phyloP scores from a whole-genome alignment of 2,888 invertebrate species.

The Drosophila barbarae region DNA sequence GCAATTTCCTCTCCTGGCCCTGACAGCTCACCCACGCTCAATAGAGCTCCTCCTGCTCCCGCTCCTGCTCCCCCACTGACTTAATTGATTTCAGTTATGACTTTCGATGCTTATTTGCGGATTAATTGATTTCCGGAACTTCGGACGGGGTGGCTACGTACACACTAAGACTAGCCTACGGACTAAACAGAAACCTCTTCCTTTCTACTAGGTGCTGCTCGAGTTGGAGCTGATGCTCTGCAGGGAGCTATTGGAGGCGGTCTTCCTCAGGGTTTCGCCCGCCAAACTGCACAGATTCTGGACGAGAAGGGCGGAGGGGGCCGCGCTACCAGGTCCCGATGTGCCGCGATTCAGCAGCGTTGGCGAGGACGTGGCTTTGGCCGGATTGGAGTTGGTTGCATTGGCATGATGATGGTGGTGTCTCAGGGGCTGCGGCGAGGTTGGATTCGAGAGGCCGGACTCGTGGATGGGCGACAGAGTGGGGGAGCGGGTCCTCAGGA shows the following conservation, averaged over 20 bases:
- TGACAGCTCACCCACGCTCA: slow-evolving; percentile 20
- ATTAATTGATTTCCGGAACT: slow-evolving; percentile 32
- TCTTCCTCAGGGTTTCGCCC: slow-evolving; percentile 59
- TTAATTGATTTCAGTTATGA: slow-evolving; percentile 42
- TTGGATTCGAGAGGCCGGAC: slow-evolving; percentile 86
- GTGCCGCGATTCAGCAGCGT: slow-evolving; percentile 28
- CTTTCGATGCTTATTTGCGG: slow-evolving; percentile 26
- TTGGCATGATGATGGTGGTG: slow-evolving; percentile 70
- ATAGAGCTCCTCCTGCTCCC: neutral
- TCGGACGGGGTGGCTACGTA: neutral
- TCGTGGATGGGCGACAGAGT: slow-evolving; percentile 86
- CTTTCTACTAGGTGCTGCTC: slow-evolving; percentile 67
- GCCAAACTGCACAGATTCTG: slow-evolving; percentile 56
- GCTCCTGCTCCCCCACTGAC: neutral
- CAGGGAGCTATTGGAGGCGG: slow-evolving; percentile 74
- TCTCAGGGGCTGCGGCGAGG: slow-evolving; percentile 82
- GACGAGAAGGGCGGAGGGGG: slow-evolving; percentile 72
- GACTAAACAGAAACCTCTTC: slow-evolving; percentile 60
- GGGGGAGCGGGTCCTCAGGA: slow-evolving; percentile 81
- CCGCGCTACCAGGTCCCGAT: slow-evolving; percentile 41
- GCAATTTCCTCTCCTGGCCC: slow-evolving; percentile 28
- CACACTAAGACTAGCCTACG: slow-evolving; percentile 55
- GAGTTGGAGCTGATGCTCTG: slow-evolving; percentile 76
- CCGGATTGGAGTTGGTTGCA: slow-evolving; percentile 47
- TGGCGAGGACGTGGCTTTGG: slow-evolving; percentile 64